Percentiles rank a stretch among this genome's conserved stretches.
phyloP scores from a whole-genome alignment of 2,888 invertebrate genomes.

The Ochropacha duplaris region DNA sequence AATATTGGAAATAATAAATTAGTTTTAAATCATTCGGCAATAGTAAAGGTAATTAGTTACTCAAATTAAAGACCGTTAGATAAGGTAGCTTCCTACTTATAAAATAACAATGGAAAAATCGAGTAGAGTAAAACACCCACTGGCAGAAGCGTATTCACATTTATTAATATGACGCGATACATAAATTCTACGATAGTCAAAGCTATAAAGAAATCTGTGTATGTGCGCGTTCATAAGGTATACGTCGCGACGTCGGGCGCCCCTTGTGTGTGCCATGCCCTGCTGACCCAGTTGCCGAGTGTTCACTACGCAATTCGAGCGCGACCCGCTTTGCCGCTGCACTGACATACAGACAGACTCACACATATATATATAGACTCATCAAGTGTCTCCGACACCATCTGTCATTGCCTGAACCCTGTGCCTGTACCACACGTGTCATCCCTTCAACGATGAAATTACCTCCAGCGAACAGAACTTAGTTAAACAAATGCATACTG shows the following conservation, averaged over 20 bases:
- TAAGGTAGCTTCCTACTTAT: not conserved
- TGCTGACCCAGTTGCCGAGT: constrained; percentile 77
- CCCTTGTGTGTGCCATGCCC: constrained; percentile 66
- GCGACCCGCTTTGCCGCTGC: constrained; percentile 63
- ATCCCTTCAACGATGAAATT: too few species aligned
- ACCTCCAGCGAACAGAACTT: too few species aligned
- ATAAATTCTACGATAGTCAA: constrained; percentile 14
- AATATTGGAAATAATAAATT: not conserved
- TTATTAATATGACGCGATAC: constrained; percentile 7
- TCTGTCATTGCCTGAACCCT: constrained; percentile 4
- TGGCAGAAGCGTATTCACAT: not conserved
- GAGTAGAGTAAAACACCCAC: not conserved
- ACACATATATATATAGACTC: constrained; percentile 22
- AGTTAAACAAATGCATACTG: too few species aligned
- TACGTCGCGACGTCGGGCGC: constrained; percentile 43
- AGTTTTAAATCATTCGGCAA: not conserved
- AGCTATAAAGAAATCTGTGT: constrained; percentile 1
- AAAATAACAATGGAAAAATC: not conserved
- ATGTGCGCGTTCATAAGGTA: constrained; percentile 5
- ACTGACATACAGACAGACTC: constrained; percentile 26
- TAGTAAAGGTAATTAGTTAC: not conserved
- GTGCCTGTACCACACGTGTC: constrained; percentile 10
- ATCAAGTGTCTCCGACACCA: constrained; percentile 31
- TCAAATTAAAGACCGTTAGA: not conserved
- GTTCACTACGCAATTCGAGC: constrained; percentile 77